Base-by-base conservation (phyloP, 1,140 invertebrate genomes). In the Bombyx mandarina region DNA sequence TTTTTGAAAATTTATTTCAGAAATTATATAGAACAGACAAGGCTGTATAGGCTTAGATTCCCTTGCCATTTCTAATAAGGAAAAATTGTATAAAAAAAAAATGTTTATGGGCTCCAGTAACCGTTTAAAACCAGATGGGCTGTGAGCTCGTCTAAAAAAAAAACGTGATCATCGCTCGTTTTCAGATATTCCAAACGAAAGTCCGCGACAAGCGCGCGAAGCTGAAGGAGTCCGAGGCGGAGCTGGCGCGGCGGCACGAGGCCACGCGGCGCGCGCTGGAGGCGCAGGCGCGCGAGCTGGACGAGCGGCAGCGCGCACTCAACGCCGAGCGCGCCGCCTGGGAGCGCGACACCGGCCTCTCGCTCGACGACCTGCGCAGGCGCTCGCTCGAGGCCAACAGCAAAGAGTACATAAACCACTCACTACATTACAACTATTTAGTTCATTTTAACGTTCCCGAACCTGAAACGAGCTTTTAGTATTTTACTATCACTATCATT, bases 191-290 rank as follows among this genome's bases (percentile, higher is more conserved):
- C 73, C 91, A 92, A 68, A 93, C 93, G 90, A 96, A 95, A 84
- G 97, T 98, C 3, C 93, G 94, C 65, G 96, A 98, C 76, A 98
- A 98, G 88, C 95, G 95, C 74, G 95, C 96, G 70, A 98, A 98
- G 82, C 87, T 99, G 50, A 96, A 96, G 80, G 96, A 99, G 80
- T 96, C 95, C 1, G 96, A 98, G 87, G 89, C 93, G 60, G 97
- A 99, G 80, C 69, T 93, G 75, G 90, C 91, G 47, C 86, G 91
- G 66, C 83, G 92, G 45, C 91, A 93, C 73, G 91, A 92, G 71
- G 89, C 88, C 18, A 91, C 89, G 52, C 86, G 89, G 68, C 89
- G 89, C 63, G 88, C 93, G 59, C 88, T 98, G 48, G 95, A 97
- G 81, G 92, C 95, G 68, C 96, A 98, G 86, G 92, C 95, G 60